Evolutionary conservation across 2,888 invertebrate genomes (phyloP), one percentile per base, ranked within the genome.

Genomic region (Periphyllus acericola): DNA sequence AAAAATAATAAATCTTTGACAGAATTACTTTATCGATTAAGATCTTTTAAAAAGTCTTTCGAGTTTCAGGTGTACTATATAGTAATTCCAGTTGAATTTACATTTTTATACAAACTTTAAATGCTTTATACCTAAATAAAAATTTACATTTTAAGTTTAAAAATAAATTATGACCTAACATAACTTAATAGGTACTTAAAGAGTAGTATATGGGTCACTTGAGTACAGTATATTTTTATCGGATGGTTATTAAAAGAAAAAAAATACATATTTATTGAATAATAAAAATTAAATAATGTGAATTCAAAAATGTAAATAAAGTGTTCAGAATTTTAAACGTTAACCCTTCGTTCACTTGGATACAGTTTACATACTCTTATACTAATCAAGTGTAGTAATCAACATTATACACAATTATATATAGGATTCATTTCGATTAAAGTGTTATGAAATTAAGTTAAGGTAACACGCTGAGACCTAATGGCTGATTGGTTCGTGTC

Each of bases 1-100:
- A 25, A 55, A 60, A 55, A 80, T 17, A 80, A 60, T 79, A 79
- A 79, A 79, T 80, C 36, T 80, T 36, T n/a, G 66, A 19, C 66
- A 40, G 21, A 81, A 66, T 81, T 81, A 81, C 80, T 81, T 81
- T 40, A 5, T 40, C 25, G 80, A 81, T 81, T 81, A 81, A 36
- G 40, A 81, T 81, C 40, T 68, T 66, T 80, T 66, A 21, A 29
- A 81, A 66, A 68, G n/a, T 29, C n/a, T 66, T 66, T 66, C 32
- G 8, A 36, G 34, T 36, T 81, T 66, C 36, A 81, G 66, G 66
- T 66, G 21, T 29, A 11, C 11, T n/a, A 40, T 66, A 81, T 52
- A 81, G n/a, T 68, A 40, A 40, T 66, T 81, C 36, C n/a, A 19
- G 36, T 66, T 5, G 66, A 81, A 68, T 66, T 68, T 68, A 40